phyloP scores from a whole-genome alignment of 2,797 vertebrate species.

The Petrocephalus sullivani region DNA sequence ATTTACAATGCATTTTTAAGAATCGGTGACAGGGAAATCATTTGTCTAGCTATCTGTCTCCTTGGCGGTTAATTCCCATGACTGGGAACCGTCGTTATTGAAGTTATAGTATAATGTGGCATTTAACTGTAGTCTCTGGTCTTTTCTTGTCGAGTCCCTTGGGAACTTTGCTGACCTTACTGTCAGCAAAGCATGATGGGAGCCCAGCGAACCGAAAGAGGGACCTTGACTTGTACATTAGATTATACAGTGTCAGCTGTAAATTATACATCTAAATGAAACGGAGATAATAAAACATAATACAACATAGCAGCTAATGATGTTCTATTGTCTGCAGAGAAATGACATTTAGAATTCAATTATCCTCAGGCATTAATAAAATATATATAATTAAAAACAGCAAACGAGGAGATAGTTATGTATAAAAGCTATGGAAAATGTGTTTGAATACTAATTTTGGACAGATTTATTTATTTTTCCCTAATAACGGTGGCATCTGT shows the following conservation, averaged over 20 bases:
- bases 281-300: neutral
- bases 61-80: neutral
- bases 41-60: neutral
- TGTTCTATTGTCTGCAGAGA: neutral
- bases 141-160: neutral
- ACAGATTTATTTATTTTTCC: neutral
- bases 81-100: neutral
- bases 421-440: neutral
- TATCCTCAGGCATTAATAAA: neutral
- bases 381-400: neutral
- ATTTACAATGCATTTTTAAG: neutral
- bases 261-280: neutral
- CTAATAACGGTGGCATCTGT: neutral
- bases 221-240: neutral
- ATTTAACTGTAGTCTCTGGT: neutral
- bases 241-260: conserved; percentile 4
- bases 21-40: neutral
- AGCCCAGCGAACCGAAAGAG: conserved; percentile 19
- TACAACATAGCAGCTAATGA: neutral
- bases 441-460: conserved; percentile 4
- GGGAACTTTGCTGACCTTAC: conserved; percentile 8
- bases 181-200: conserved; percentile 33
- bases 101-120: neutral
- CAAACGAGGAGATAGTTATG: neutral
- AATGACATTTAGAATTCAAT: conserved; percentile 11